A percentile compares a stretch with the other conserved stretches of the same genome.
Evolutionary conservation across 2,888 invertebrate species (phyloP).

Genomic region (Eupithecia insigniata): DNA sequence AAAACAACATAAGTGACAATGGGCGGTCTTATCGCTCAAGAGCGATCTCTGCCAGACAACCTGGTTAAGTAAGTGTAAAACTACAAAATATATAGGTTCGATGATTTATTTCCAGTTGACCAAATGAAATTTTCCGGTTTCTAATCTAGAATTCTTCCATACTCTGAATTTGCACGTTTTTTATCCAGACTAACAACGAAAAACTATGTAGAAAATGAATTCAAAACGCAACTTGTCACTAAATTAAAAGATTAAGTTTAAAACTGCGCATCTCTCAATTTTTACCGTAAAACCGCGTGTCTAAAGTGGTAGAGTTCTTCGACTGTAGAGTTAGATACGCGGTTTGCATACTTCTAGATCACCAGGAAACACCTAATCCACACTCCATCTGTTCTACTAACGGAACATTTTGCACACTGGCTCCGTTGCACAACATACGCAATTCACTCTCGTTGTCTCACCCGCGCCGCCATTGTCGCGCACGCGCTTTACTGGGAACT

Average conservation of each 20-base stretch:
- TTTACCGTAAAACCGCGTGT: neutral
- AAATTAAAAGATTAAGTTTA: neutral
- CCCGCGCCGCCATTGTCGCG: constrained; percentile 76
- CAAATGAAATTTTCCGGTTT: neutral
- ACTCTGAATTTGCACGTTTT: neutral
- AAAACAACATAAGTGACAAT: too few relatives aligned
- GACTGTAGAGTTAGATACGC: neutral
- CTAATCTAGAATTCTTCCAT: neutral
- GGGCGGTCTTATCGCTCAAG: too few relatives aligned
- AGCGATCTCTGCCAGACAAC: too few relatives aligned
- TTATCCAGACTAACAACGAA: neutral
- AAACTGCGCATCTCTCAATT: neutral
- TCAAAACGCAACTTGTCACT: neutral
- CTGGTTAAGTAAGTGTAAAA: too few relatives aligned
- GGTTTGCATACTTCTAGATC: constrained; percentile 11
- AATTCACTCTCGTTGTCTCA: constrained; percentile 79
- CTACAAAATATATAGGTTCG: too few relatives aligned
- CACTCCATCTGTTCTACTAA: constrained; percentile 69
- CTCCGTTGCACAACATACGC: constrained; percentile 74
- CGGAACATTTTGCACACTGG: constrained; percentile 76
- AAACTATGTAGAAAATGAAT: neutral
- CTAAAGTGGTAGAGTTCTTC: neutral
- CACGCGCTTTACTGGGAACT: constrained; percentile 81
- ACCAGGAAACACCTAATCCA: constrained; percentile 55
- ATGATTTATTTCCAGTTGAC: neutral